Evolutionary conservation across 2,797 vertebrate genomes (phyloP).

Genomic region (Halcyon chelicuti): DNA sequence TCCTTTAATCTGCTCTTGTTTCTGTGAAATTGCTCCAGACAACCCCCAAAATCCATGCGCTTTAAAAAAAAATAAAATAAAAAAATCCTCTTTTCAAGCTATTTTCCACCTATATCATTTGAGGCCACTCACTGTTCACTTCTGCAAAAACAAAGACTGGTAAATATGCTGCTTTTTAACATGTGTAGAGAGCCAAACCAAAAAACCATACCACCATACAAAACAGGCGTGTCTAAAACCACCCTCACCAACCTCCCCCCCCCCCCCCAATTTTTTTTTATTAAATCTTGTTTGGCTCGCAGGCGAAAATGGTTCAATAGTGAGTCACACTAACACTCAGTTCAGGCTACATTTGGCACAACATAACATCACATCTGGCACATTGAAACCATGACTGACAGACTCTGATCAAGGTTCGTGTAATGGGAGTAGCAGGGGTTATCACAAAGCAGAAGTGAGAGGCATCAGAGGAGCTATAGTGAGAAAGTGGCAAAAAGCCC

Average conservation of each 20-base stretch:
- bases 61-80: neutral
- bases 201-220: neutral
- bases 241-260: too few relatives aligned
- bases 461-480: neutral
- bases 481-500: conserved; percentile 19
- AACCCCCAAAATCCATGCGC: neutral
- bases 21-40: conserved; percentile 62
- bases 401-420: neutral
- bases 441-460: conserved; percentile 12
- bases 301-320: neutral
- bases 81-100: neutral
- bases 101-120: conserved; percentile 13
- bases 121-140: neutral
- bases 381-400: conserved; percentile 4
- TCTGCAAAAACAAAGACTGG: neutral
- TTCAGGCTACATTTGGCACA: conserved; percentile 19
- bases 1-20: conserved; percentile 63
- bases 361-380: conserved; percentile 22
- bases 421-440: neutral
- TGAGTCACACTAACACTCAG: neutral
- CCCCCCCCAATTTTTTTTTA: too few relatives aligned
- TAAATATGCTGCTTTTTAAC: neutral
- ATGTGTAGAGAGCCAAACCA: neutral
- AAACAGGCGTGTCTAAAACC: neutral
- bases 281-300: neutral